Evolutionary conservation across 2,113 vertebrate species (phyloP).

Genomic region (Ginglymostoma cirratum): DNA sequence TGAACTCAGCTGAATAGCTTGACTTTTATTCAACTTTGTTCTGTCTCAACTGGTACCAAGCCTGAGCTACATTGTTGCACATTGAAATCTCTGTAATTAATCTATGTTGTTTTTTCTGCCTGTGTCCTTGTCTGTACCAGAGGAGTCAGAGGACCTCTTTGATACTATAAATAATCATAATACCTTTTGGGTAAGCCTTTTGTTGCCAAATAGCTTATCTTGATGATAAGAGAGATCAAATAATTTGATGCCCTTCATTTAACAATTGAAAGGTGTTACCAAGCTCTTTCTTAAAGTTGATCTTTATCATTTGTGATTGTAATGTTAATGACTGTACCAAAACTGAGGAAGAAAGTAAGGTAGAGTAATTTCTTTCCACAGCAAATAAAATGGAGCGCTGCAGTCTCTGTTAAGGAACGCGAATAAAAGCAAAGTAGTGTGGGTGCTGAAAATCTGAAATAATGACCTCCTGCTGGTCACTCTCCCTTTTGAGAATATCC

Average conservation of each 20-base stretch:
- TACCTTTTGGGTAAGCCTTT: not conserved
- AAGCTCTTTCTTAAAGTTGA: not conserved
- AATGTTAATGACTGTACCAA: not conserved
- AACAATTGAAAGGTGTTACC: not conserved
- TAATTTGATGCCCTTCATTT: conserved; percentile 16
- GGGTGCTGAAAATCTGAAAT: too few species aligned
- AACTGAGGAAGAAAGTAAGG: not conserved
- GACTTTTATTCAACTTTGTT: conserved; percentile 12
- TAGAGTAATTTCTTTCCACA: not conserved
- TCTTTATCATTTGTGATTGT: not conserved
- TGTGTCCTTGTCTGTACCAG: not conserved
- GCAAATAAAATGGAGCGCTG: not conserved
- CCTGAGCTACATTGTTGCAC: not conserved
- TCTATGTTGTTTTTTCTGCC: not conserved
- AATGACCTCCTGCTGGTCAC: too few species aligned
- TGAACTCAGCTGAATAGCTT: not conserved
- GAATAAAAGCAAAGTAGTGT: too few species aligned
- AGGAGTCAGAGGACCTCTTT: not conserved
- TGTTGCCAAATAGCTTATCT: not conserved
- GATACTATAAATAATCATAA: not conserved
- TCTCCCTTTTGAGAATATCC: too few species aligned
- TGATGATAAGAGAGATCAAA: conserved; percentile 2
- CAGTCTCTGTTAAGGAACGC: not conserved
- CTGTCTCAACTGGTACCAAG: not conserved
- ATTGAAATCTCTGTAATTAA: conserved; percentile 17